These are phyloP conservation scores for Hyposoter didymator DNA, from an alignment of 2,888 invertebrate genomes.

Conservation along the genomic window DNA sequence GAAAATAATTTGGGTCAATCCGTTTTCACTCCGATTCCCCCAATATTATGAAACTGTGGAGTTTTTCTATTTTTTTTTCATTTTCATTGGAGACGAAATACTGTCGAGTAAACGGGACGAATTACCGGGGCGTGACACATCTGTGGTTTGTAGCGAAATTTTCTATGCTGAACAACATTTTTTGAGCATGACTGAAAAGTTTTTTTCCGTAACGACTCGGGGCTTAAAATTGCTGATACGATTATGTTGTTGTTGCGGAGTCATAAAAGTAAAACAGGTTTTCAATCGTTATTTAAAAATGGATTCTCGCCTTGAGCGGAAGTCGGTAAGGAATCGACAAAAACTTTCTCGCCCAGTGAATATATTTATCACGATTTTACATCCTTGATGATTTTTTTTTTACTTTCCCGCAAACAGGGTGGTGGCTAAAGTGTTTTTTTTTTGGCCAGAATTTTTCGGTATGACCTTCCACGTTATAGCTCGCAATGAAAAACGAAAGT, in stretches of 20 bases:
- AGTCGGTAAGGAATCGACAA: neutral
- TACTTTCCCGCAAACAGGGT: neutral
- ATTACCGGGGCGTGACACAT: neutral
- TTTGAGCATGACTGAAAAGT: neutral
- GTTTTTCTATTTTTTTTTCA: neutral
- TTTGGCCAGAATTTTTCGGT: neutral
- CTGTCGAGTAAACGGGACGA: neutral
- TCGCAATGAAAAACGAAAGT: constrained; percentile 17
- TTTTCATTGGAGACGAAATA: neutral
- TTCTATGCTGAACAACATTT: neutral
- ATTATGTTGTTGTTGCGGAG: neutral
- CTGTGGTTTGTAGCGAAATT: neutral
- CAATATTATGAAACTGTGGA: neutral
- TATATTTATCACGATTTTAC: neutral
- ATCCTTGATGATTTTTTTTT: constrained; percentile 17
- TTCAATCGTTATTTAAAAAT: neutral
- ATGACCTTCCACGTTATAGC: constrained; percentile 27
- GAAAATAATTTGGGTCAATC: neutral
- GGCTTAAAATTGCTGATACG: neutral
- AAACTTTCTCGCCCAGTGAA: neutral
- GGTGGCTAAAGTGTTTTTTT: constrained; percentile 17
- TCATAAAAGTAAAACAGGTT: neutral
- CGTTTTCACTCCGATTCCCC: neutral
- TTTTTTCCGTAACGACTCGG: neutral
- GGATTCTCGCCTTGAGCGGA: constrained; percentile 13